phyloP scores from a whole-genome alignment of 2,888 invertebrate species.

The Pediacus dermestoides region DNA sequence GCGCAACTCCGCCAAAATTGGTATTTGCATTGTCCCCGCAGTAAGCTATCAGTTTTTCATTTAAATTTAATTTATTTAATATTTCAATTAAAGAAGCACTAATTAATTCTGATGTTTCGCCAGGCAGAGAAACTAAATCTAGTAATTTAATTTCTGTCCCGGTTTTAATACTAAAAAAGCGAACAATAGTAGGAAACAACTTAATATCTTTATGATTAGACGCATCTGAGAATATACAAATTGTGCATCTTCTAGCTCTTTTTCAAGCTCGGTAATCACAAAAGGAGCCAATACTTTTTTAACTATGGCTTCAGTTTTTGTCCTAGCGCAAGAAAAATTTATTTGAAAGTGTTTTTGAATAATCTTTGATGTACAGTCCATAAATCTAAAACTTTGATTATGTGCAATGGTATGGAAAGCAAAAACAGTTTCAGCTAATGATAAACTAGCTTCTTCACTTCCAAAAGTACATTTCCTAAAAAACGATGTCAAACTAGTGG shows the following conservation, averaged over 20 bases:
- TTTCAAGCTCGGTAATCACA: constrained; percentile 18
- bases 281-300: constrained; percentile 14
- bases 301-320: constrained; percentile 16
- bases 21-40: constrained; percentile 21
- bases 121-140: constrained; percentile 12
- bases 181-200: constrained; percentile 32
- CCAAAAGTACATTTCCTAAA: too few relatives aligned
- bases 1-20: constrained; percentile 20
- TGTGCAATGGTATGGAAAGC: constrained; percentile 13
- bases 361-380: constrained; percentile 15
- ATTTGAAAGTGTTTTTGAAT: constrained; percentile 4
- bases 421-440: constrained; percentile 1
- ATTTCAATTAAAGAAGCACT: constrained; percentile 2
- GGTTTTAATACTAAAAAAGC: constrained; percentile 29
- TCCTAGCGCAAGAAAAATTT: constrained; percentile 13
- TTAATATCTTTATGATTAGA: constrained; percentile 31
- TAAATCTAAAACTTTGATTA: too few relatives aligned
- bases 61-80: constrained; percentile 13
- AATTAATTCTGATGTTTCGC: constrained; percentile 16
- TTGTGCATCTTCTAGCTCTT: constrained; percentile 21
- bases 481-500: too few relatives aligned
- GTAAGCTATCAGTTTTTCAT: constrained; percentile 17
- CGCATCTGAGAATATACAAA: constrained; percentile 29
- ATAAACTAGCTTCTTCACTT: too few relatives aligned
- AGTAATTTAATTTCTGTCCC: constrained; percentile 25